phyloP scores from a whole-genome alignment of 2,888 invertebrate genomes.

The Nymphalis urticae region DNA sequence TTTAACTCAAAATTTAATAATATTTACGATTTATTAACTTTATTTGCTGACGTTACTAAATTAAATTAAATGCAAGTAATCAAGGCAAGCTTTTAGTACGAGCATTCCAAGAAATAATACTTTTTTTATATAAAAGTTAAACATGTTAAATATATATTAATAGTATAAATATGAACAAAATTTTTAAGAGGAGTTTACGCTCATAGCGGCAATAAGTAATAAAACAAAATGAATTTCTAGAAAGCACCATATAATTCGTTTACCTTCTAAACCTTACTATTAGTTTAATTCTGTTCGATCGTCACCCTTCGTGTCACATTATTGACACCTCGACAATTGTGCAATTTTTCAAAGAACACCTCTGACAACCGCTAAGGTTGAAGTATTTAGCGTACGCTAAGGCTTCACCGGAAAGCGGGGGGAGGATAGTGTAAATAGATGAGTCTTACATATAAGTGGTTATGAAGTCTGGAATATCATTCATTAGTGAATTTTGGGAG shows the following conservation, averaged over 20 bases:
- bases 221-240: constrained; percentile 44
- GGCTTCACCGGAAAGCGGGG: constrained; percentile 74
- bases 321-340: constrained; percentile 75
- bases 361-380: constrained; percentile 77
- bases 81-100: too few relatives aligned
- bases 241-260: constrained; percentile 37
- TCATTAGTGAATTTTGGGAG: constrained; percentile 65
- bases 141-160: background rate
- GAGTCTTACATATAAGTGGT: constrained; percentile 76
- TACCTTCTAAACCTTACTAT: constrained; percentile 46
- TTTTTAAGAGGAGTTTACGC: background rate
- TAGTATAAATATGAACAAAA: background rate
- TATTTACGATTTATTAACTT: too few relatives aligned
- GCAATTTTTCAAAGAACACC: constrained; percentile 77
- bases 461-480: constrained; percentile 72
- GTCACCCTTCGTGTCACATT: constrained; percentile 68
- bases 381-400: constrained; percentile 77
- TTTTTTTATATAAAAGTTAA: too few relatives aligned
- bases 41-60: too few relatives aligned
- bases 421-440: constrained; percentile 79
- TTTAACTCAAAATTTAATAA: too few relatives aligned
- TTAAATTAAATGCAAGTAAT: too few relatives aligned
- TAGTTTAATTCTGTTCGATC: constrained; percentile 57
- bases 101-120: too few relatives aligned
- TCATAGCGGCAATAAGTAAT: background rate